Conservation (phyloP, 1,140 invertebrate species). For the Drosophila mauritiana region DNA sequence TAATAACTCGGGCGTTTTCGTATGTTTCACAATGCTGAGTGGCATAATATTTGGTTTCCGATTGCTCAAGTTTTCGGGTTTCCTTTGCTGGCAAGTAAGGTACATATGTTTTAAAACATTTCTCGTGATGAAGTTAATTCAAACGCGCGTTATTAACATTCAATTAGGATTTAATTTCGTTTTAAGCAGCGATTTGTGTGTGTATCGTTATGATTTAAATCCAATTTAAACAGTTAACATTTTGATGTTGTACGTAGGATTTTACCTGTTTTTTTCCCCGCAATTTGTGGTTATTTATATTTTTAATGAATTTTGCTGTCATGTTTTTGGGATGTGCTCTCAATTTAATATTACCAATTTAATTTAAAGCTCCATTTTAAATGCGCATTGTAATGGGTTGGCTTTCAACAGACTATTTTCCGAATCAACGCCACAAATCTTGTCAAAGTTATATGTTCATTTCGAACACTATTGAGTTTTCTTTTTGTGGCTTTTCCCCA, state of each 20-base stretch:
- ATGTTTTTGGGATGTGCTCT: background rate
- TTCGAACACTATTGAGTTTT: background rate
- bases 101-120: background rate
- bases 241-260: background rate
- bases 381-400: background rate
- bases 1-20: background rate
- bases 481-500: background rate
- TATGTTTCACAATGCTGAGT: background rate
- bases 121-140: background rate
- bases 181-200: constrained; percentile 2
- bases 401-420: background rate
- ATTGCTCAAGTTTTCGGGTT: background rate
- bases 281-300: constrained; percentile 1
- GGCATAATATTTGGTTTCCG: background rate
- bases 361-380: background rate
- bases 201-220: background rate
- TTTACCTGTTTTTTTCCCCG: background rate
- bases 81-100: background rate
- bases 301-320: background rate
- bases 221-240: background rate
- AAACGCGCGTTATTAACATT: background rate
- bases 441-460: constrained; percentile 1
- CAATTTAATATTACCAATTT: background rate
- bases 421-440: constrained; percentile 7
- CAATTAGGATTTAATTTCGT: background rate